phyloP scores from a whole-genome alignment of 2,888 invertebrate genomes.

The Pyrrhia umbra region DNA sequence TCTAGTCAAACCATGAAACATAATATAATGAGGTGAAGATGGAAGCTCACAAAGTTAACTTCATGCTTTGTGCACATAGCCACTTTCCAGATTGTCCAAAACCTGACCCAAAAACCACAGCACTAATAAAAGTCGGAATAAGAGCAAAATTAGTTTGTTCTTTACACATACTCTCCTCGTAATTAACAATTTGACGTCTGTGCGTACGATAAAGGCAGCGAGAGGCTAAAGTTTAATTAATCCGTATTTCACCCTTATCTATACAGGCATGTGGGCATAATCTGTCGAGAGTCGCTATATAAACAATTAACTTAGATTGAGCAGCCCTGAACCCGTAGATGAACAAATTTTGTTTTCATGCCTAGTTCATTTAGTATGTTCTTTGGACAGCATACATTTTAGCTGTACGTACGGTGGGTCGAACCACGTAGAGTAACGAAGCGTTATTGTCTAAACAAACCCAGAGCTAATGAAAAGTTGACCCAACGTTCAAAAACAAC shows the following conservation, averaged over 20 bases:
- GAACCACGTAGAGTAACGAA: slow-evolving; percentile 9
- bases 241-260: slow-evolving; percentile 62
- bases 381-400: neutral
- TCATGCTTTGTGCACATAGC: slow-evolving; percentile 6
- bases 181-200: slow-evolving; percentile 56
- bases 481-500: slow-evolving; percentile 12
- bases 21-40: neutral
- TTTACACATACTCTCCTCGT: slow-evolving; percentile 35
- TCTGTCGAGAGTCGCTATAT: slow-evolving; percentile 55
- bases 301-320: slow-evolving; percentile 60
- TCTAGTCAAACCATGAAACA: neutral
- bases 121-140: slow-evolving; percentile 35
- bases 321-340: slow-evolving; percentile 44
- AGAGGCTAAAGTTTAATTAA: slow-evolving; percentile 63
- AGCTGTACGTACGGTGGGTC: neutral
- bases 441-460: slow-evolving; percentile 25
- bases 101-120: slow-evolving; percentile 12
- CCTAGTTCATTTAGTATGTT: slow-evolving; percentile 12
- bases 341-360: slow-evolving; percentile 29
- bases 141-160: slow-evolving; percentile 36
- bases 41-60: neutral
- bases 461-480: slow-evolving; percentile 12
- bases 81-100: slow-evolving; percentile 11
- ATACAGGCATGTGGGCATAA: slow-evolving; percentile 56
- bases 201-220: slow-evolving; percentile 32